Conservation (phyloP, 2,113 vertebrate genomes). For the Ondatra zibethicus region DNA sequence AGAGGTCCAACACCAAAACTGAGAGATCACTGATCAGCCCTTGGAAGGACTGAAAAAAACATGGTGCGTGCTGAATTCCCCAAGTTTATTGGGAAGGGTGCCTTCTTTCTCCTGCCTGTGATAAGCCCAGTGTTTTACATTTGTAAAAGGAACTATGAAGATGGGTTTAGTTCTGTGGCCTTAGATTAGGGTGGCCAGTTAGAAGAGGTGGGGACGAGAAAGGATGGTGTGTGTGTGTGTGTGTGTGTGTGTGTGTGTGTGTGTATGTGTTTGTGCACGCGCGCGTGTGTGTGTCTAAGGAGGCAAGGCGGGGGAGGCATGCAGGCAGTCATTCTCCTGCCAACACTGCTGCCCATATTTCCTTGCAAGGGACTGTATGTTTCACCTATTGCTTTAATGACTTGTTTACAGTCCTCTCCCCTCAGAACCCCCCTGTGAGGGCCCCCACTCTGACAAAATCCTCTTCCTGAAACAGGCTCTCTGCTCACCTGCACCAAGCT, state of each 20-base stretch:
- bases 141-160: not conserved
- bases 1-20: no score
- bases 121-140: not conserved
- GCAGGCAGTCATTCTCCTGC: not conserved
- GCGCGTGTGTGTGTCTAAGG: not conserved
- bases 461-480: rapidly evolving
- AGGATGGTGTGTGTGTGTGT: rapidly evolving
- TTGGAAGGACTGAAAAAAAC: not conserved
- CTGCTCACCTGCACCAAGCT: conserved; percentile 89
- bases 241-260: not conserved
- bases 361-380: not conserved
- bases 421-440: rapidly evolving
- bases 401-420: not conserved
- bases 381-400: not conserved
- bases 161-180: not conserved
- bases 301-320: not conserved
- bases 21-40: not conserved
- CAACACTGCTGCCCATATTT: not conserved
- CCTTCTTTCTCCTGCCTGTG: not conserved
- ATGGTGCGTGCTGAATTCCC: not conserved
- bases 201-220: not conserved
- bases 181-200: not conserved
- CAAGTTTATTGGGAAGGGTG: not conserved
- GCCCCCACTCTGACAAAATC: no score
- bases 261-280: no score